Evolutionary conservation across 2,888 invertebrate species (phyloP).

Genomic region (Macaria liturata): DNA sequence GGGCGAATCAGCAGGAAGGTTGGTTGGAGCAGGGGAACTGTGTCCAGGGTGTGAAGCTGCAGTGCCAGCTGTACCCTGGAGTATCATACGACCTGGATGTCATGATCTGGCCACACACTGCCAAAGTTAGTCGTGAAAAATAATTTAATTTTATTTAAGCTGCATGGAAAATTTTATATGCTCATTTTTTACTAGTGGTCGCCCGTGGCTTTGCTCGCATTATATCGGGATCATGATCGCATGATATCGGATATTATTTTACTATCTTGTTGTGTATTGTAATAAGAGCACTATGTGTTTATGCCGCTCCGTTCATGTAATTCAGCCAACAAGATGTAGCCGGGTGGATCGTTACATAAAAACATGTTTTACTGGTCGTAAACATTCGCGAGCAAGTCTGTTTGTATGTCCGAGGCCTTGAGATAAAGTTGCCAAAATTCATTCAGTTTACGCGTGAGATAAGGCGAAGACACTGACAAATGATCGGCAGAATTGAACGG

Average conservation of each 20-base stretch:
- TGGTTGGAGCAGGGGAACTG: slow-evolving; percentile 58
- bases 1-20: slow-evolving; percentile 62
- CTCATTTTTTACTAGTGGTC: no score
- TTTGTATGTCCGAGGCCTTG: slow-evolving; percentile 33
- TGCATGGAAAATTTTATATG: no score
- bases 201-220: no score
- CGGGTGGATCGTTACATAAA: slow-evolving; percentile 29
- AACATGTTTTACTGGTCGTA: slow-evolving; percentile 35
- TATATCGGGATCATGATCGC: no score
- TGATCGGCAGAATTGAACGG: slow-evolving; percentile 57
- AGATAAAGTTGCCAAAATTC: slow-evolving; percentile 51
- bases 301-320: slow-evolving; percentile 20
- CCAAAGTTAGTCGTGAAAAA: slow-evolving; percentile 52
- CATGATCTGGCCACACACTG: slow-evolving; percentile 66
- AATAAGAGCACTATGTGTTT: slow-evolving; percentile 5
- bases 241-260: no score
- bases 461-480: slow-evolving; percentile 67
- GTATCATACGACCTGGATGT: slow-evolving; percentile 61
- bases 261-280: not conserved
- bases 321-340: slow-evolving; percentile 30
- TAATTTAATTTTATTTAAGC: no score
- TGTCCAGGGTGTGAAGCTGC: slow-evolving; percentile 57
- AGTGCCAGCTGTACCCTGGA: slow-evolving; percentile 64
- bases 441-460: slow-evolving; percentile 65
- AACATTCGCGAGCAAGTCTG: slow-evolving; percentile 30